These are phyloP conservation scores for Mylabris sibirica DNA, from an alignment of 2,888 invertebrate species.

Conservation along the genomic window DNA sequence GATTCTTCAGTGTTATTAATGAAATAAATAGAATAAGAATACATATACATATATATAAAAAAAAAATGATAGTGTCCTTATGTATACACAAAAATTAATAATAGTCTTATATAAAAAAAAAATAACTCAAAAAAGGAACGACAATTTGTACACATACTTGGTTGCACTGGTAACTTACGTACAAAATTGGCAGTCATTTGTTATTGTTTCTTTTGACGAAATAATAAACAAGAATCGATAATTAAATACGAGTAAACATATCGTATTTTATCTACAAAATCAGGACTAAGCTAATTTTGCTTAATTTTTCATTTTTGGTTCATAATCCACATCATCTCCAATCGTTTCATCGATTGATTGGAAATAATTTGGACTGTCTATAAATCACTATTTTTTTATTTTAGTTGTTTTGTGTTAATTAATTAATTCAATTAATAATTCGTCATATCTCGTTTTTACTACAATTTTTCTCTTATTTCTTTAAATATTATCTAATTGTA, in stretches of 20 bases:
- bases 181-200: slow-evolving; percentile 58
- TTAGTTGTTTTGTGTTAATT: too few species aligned
- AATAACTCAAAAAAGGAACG: slow-evolving; percentile 55
- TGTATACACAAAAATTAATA: slow-evolving; percentile 45
- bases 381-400: too few species aligned
- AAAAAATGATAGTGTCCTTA: slow-evolving; percentile 31
- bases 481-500: slow-evolving; percentile 53
- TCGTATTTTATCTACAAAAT: slow-evolving; percentile 40
- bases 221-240: background rate
- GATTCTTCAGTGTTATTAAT: background rate
- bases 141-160: slow-evolving; percentile 61
- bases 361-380: background rate
- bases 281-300: slow-evolving; percentile 2
- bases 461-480: slow-evolving; percentile 41
- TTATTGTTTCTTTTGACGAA: slow-evolving; percentile 37
- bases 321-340: background rate
- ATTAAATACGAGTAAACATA: slow-evolving; percentile 19
- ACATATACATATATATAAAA: slow-evolving; percentile 33
- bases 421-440: slow-evolving; percentile 34
- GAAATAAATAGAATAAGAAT: slow-evolving; percentile 13
- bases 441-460: slow-evolving; percentile 37
- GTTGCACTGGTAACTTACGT: slow-evolving; percentile 62
- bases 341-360: background rate
- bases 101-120: slow-evolving; percentile 42
- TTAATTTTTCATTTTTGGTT: background rate